Evolutionary conservation across 2,113 vertebrate genomes (phyloP), one percentile per base, ranked within the genome.

Genomic region (Pogonocichla stellata): DNA sequence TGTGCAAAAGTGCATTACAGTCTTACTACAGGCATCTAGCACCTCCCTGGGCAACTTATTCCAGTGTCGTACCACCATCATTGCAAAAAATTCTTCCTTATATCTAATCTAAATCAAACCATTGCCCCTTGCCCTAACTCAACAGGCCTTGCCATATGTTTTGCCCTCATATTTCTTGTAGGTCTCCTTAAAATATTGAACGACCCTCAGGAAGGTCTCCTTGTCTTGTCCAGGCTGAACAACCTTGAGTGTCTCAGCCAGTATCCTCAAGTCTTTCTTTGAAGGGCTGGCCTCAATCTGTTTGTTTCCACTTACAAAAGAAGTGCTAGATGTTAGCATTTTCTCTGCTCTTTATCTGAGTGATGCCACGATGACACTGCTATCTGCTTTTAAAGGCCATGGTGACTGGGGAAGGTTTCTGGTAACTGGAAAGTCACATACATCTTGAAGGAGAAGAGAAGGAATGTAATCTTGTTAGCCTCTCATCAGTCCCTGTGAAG

Each of bases 51-150:
- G 14, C 6, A 42, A 64, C 17, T 4, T 43, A 3, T 43, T 50
- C 2, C 43, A 36, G 8, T 51, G 33, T 43, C 51, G 38, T 43
- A 38, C 14, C 28, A 43, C 10, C 14, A 38, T 12, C 18, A 23
- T 57, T 38, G 12, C 19, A 61, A 38, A 53, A 61, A 22, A 5
- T 18, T 56, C 9, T 71, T 34, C 17, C 3, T 36, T 50, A 29
- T 19, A 62, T 20, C 13, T 65, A 50, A 23, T 50, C 14, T 23
- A 43, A 43, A 65, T 43, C 26, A 50, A 58, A 58, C 2, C 12
- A 24, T 43, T 33, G 3, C 6, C 12, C 12, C 3, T 58, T 23
- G 2, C 51, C 26, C 31, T 33, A 43, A 33, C 1, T 3, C 12
- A 73, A n/a, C 12, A 51, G 5, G 5, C 14, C 15, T 31, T 36